Base-by-base conservation (phyloP, 2,113 vertebrate genomes). In the Cercopithecus mona region DNA sequence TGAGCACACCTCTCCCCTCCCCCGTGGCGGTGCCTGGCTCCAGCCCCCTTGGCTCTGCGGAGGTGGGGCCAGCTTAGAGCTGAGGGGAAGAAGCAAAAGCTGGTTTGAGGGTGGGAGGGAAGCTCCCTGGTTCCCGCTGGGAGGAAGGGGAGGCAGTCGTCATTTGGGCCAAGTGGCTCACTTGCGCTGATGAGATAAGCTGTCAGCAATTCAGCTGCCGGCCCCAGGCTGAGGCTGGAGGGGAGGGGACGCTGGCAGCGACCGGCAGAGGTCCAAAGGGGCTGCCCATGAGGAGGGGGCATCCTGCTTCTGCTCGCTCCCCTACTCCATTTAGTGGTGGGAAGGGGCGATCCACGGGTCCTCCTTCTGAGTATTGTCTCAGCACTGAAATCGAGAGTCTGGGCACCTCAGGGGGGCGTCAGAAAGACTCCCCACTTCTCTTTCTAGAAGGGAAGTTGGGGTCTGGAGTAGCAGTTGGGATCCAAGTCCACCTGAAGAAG, bases 1-100 rank as follows among this genome's bases (percentile, higher is more conserved):
- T 88, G 90, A 64, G 35, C 30, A 35, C 96, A 98, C 97, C 90
- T 95, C 96, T 97, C 95, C 94, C 97, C 88, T 93, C 97, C 96
- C 96, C 96, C 84, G 59, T 3, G 64, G 50, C 12, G 4, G 66
- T 91, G 96, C 92, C 92, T 85, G 96, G 96, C 94, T 94, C 94
- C 7, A 1, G 90, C 70, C 88, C 72, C 82, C 94, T 94, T 78
- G 94, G 93, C 97, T 93, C n/a, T 8, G 16, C 80, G 3, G 16
- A 17, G 40, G 61, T 95, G 94, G 95, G 93, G 96, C 95, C 81
- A 6, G 57, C 96, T 73, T 88, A 11, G 38, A 93, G 78, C 6
- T 32, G 61, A 91, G 68, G 68, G 96, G 92, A 78, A 88, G 75
- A 81, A 59, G 79, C 57, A 20, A 59, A 40, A 30, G 23, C 89